phyloP scores from a whole-genome alignment of 2,888 invertebrate genomes.

The Spisula subtruncata region DNA sequence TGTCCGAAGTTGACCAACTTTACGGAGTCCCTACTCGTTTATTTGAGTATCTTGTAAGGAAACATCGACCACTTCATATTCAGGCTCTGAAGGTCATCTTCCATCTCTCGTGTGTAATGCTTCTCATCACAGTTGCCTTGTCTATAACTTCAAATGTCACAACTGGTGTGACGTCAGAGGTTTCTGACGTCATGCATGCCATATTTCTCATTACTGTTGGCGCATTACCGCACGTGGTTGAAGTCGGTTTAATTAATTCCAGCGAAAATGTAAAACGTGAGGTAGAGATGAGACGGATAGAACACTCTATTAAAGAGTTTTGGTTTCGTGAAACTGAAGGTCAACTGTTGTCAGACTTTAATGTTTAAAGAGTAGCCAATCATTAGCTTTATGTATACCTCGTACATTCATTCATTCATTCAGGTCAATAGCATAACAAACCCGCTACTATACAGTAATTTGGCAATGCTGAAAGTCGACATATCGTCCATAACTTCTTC shows the following conservation, averaged over 20 bases:
- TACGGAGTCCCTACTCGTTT: slow-evolving; percentile 34
- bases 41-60: slow-evolving; percentile 30
- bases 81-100: slow-evolving; percentile 27
- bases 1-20: not conserved
- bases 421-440: too few species aligned
- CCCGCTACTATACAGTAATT: too few species aligned
- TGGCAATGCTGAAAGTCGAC: too few species aligned
- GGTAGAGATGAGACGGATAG: slow-evolving; percentile 33
- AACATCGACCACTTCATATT: slow-evolving; percentile 39
- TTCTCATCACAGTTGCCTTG: slow-evolving; percentile 11
- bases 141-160: slow-evolving; percentile 6
- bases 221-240: slow-evolving; percentile 39
- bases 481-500: too few species aligned
- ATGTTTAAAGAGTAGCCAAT: not conserved
- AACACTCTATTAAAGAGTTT: slow-evolving; percentile 30
- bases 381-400: too few species aligned
- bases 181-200: slow-evolving; percentile 49
- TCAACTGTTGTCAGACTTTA: not conserved
- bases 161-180: slow-evolving; percentile 20
- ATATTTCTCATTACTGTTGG: slow-evolving; percentile 42
- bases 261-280: slow-evolving; percentile 37
- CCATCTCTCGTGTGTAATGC: not conserved
- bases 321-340: slow-evolving; percentile 26
- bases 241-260: slow-evolving; percentile 30
- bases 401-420: too few species aligned